Base-by-base conservation (phyloP, 2,797 vertebrate genomes). In the Tolypeutes matacus region DNA sequence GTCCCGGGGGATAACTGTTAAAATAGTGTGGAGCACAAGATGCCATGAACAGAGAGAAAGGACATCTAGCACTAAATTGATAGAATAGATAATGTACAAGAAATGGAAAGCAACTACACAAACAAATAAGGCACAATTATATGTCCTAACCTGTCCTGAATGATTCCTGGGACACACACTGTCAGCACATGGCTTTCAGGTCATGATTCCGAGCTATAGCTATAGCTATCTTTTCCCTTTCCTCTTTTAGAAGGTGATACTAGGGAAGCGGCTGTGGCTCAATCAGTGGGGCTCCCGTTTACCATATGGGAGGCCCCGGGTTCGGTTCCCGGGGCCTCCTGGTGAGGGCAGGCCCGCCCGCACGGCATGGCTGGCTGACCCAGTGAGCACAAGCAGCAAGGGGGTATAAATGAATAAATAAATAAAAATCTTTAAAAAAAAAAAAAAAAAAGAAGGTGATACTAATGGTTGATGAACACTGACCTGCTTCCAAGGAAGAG, bases 401-500 rank as follows among this genome's bases (percentile, higher is more conserved):
- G n/a, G n/a, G n/a, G n/a, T n/a, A n/a, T n/a, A n/a, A n/a, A n/a
- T n/a, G n/a, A n/a, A n/a, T n/a, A n/a, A n/a, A n/a, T n/a, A n/a
- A n/a, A n/a, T n/a, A n/a, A n/a, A n/a, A n/a, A n/a, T n/a, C n/a
- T n/a, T n/a, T n/a, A n/a, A n/a, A n/a, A n/a, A n/a, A n/a, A n/a
- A n/a, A n/a, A n/a, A n/a, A n/a, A n/a, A n/a, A n/a, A n/a, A n/a
- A n/a, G n/a, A n/a, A n/a, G n/a, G n/a, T n/a, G n/a, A n/a, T n/a
- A 67, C 14, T 5, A 67, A 17, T 67, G 67, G 25, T 29, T 23
- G 3, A 17, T 9, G 58, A 58, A 29, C 46, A 29, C 34, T 36
- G 85, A 60, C n/a, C 36, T 84, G 34, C 51, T 93, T 95, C 64
- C 39, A 84, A 69, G 34, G 29, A 92, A 13, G 25, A 17, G n/a